Conservation (phyloP, 2,888 invertebrate genomes). For the Nemotelus nigrinus region DNA sequence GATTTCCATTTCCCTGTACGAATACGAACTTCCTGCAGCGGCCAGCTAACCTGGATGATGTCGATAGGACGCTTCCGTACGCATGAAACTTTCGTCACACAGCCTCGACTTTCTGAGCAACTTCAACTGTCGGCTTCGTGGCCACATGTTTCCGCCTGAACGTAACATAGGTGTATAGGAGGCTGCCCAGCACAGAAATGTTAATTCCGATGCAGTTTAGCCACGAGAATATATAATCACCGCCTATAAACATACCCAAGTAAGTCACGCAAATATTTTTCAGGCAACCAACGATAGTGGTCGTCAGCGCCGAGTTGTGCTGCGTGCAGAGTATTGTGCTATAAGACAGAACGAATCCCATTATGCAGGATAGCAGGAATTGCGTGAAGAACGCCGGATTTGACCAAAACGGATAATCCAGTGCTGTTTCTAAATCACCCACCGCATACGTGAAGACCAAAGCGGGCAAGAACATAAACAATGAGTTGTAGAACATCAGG, state of each 20-base stretch:
- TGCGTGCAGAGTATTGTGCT: conserved; percentile 95
- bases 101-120: conserved; percentile 53
- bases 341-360: conserved; percentile 96
- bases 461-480: conserved; percentile 87
- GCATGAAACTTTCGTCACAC: conserved; percentile 51
- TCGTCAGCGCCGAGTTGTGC: conserved; percentile 97
- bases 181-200: conserved; percentile 88
- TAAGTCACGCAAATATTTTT: conserved; percentile 99
- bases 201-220: conserved; percentile 96
- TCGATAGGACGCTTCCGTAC: conserved; percentile 26
- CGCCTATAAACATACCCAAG: conserved; percentile 97
- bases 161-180: conserved; percentile 87
- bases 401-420: conserved; percentile 77
- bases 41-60: not conserved
- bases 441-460: conserved; percentile 75
- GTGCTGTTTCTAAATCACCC: conserved; percentile 77
- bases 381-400: conserved; percentile 79
- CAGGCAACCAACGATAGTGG: conserved; percentile 96
- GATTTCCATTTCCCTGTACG: conserved; percentile 30
- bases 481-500: conserved; percentile 89
- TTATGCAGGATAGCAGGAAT: conserved; percentile 90
- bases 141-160: conserved; percentile 68
- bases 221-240: conserved; percentile 95
- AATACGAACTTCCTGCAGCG: conserved; percentile 28
- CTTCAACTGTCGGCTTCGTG: not conserved